Evolutionary conservation across 2,888 invertebrate genomes (phyloP).

Genomic region (Crepidodera aurea): DNA sequence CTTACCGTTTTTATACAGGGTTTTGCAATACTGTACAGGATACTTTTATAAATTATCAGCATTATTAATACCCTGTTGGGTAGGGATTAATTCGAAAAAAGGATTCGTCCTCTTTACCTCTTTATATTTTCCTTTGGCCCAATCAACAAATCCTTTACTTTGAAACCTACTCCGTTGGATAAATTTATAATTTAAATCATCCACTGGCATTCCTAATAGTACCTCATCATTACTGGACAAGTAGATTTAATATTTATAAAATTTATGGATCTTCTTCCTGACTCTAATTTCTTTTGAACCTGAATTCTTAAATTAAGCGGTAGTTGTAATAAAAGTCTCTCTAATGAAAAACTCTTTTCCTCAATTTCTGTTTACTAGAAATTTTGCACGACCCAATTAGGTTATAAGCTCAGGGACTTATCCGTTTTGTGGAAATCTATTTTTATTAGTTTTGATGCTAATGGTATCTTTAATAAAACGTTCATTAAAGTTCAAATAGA

Average conservation of each 20-base stretch:
- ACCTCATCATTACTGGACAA: too few species aligned
- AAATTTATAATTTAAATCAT: too few species aligned
- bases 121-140: too few species aligned
- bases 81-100: too few species aligned
- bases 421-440: neutral
- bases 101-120: too few species aligned
- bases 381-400: neutral
- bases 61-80: too few species aligned
- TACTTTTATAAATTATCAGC: too few species aligned
- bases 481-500: constrained; percentile 44
- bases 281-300: neutral
- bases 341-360: neutral
- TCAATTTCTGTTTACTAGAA: neutral
- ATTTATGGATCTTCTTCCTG: neutral
- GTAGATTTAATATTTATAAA: neutral
- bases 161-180: too few species aligned
- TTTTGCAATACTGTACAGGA: too few species aligned
- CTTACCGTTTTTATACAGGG: too few species aligned
- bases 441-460: constrained; percentile 35
- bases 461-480: constrained; percentile 44
- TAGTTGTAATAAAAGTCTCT: neutral
- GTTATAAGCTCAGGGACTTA: neutral
- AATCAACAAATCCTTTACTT: too few species aligned
- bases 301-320: neutral
- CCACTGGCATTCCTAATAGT: too few species aligned